Conservation (phyloP, 2,888 invertebrate species). For the Callosobruchus maculatus region DNA sequence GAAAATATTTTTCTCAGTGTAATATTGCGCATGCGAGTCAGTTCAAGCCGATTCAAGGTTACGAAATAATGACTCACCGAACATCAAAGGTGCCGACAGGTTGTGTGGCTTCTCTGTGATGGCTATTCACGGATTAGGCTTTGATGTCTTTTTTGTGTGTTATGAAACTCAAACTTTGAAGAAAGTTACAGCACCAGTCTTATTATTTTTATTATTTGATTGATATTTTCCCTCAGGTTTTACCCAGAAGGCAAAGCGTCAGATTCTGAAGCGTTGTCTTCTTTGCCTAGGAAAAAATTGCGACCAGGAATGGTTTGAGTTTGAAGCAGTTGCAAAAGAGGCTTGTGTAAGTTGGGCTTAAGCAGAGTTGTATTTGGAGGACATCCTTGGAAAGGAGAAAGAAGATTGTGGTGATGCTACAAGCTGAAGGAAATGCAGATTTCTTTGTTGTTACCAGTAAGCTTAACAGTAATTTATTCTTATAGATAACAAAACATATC, state of each 20-base stretch:
- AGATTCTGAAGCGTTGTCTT: constrained; percentile 16
- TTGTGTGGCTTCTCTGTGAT: no score
- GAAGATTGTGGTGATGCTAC: neutral
- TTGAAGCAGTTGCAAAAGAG: neutral
- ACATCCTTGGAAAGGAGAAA: neutral
- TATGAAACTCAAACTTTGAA: no score
- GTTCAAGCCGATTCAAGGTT: no score
- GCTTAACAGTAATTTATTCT: neutral
- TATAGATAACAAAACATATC: neutral
- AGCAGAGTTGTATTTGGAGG: neutral
- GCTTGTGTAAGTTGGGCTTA: neutral
- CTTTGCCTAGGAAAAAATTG: constrained; percentile 8
- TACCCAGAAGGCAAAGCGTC: constrained; percentile 27
- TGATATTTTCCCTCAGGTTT: constrained; percentile 11
- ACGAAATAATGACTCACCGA: no score
- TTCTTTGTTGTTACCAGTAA: neutral
- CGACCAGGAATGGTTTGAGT: neutral
- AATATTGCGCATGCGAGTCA: no score
- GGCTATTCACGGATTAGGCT: no score
- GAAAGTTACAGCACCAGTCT: no score
- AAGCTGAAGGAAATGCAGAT: neutral
- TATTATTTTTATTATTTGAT: neutral
- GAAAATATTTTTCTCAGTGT: no score
- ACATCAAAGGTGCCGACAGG: no score
- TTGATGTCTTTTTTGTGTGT: no score